Evolutionary conservation across 92 coral and sea anemone genomes (phyloP).

Genomic region (Bergia sp.): DNA sequence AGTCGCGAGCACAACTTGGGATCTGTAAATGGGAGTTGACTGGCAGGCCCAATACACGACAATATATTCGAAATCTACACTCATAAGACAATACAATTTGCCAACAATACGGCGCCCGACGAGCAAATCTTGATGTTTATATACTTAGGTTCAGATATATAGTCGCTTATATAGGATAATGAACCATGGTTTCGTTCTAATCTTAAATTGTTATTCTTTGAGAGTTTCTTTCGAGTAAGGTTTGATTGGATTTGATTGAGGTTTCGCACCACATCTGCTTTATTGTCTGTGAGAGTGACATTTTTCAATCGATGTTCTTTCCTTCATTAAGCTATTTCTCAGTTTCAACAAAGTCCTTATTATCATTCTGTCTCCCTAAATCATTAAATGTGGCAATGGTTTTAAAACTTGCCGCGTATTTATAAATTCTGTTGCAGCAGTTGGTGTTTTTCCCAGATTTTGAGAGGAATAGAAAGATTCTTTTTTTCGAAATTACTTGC

Average conservation of each 20-base stretch:
- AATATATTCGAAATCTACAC: conserved; percentile 11
- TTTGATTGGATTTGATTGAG: not conserved
- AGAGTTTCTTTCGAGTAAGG: not conserved
- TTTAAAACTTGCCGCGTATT: not conserved
- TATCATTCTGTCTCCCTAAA: not conserved
- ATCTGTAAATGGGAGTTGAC: not conserved
- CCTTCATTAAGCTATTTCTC: conserved; percentile 19
- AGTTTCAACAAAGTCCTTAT: not conserved
- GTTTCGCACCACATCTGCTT: not conserved
- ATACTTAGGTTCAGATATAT: conserved; percentile 6
- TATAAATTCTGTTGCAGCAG: no score
- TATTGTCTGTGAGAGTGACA: not conserved
- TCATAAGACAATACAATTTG: conserved; percentile 13
- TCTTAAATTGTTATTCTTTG: not conserved
- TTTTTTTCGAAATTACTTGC: no score
- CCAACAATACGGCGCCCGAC: not conserved
- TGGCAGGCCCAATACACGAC: conserved; percentile 15
- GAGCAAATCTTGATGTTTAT: not conserved
- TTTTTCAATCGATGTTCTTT: not conserved
- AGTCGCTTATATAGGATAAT: not conserved
- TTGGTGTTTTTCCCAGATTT: not conserved
- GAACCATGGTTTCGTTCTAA: not conserved
- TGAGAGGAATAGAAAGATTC: not conserved
- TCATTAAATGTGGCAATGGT: not conserved
- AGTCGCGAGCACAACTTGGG: not conserved